Conservation (phyloP, 2,888 invertebrate genomes). For the Amiota minor region DNA sequence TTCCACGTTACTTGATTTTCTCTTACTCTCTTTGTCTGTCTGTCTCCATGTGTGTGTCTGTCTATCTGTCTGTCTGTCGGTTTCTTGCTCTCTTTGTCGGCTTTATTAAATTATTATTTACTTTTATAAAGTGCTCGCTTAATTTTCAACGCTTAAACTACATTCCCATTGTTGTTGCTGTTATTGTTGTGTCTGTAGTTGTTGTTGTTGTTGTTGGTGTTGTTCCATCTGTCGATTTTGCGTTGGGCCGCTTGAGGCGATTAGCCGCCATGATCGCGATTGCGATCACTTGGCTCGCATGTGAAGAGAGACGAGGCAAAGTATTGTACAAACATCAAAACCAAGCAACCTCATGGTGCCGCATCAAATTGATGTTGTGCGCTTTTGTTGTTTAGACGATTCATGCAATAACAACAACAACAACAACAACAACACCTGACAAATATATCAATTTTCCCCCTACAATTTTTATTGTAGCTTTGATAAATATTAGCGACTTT, state of each 20-base stretch:
- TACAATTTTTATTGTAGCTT: conserved; percentile 5
- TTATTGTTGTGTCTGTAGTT: neutral
- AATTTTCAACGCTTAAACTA: conserved; percentile 34
- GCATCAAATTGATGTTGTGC: conserved; percentile 15
- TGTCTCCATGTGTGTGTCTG: conserved; percentile 23
- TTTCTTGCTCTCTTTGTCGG: conserved; percentile 35
- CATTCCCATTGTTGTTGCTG: conserved; percentile 5
- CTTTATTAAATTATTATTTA: conserved; percentile 67
- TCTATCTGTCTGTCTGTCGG: conserved; percentile 17
- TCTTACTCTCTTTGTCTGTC: conserved; percentile 11
- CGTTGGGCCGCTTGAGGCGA: conserved; percentile 21
- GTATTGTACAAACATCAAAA: too few species aligned
- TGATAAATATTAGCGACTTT: conserved; percentile 23
- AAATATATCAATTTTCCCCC: conserved; percentile 6
- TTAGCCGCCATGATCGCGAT: conserved; percentile 2
- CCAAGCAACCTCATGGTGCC: conserved; percentile 10
- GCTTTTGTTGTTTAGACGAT: neutral
- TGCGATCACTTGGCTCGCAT: too few species aligned
- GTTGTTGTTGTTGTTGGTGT: neutral
- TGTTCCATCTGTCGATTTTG: neutral
- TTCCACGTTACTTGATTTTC: neutral
- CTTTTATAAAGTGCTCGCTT: conserved; percentile 62
- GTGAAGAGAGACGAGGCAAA: too few species aligned
- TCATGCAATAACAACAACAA: neutral
- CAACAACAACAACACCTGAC: conserved; percentile 3